Evolutionary conservation across 2,113 vertebrate genomes (phyloP).

Genomic region (Chrysemys picta): DNA sequence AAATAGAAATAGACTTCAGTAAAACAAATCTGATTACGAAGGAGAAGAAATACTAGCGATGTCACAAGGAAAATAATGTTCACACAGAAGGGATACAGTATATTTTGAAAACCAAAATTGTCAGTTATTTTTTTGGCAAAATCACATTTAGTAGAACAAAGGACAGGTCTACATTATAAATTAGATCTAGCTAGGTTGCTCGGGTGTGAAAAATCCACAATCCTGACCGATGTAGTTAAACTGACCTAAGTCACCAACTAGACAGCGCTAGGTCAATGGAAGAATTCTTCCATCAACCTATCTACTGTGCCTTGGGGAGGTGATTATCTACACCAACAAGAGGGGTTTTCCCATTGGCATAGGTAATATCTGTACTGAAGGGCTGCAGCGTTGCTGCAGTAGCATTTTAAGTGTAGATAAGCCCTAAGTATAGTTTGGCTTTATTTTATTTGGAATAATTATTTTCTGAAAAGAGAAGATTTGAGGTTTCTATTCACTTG

Average conservation of each 20-base stretch:
- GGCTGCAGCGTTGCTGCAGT: not conserved
- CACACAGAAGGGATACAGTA: rapidly evolving
- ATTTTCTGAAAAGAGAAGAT: not conserved
- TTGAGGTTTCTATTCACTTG: not conserved
- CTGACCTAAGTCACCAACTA: not conserved
- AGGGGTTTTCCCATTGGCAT: not conserved
- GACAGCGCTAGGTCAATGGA: not conserved
- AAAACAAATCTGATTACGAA: not conserved
- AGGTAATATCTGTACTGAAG: not conserved
- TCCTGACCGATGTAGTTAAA: not conserved
- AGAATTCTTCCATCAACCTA: not conserved
- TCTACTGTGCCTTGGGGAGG: not conserved
- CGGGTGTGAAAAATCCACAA: not conserved
- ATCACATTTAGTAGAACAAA: not conserved
- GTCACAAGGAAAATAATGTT: rapidly evolving
- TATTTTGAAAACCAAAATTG: not conserved
- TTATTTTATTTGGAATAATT: not conserved
- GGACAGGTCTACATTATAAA: not conserved
- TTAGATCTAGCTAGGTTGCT: not conserved
- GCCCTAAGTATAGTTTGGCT: not conserved
- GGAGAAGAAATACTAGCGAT: rapidly evolving
- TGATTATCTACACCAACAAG: not conserved
- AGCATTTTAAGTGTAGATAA: not conserved
- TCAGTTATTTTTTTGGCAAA: not conserved
- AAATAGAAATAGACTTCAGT: rapidly evolving